Evolutionary conservation across 2,888 invertebrate genomes (phyloP), one percentile per base, ranked within the genome.

Genomic region (Pristionchus maxplancki): DNA sequence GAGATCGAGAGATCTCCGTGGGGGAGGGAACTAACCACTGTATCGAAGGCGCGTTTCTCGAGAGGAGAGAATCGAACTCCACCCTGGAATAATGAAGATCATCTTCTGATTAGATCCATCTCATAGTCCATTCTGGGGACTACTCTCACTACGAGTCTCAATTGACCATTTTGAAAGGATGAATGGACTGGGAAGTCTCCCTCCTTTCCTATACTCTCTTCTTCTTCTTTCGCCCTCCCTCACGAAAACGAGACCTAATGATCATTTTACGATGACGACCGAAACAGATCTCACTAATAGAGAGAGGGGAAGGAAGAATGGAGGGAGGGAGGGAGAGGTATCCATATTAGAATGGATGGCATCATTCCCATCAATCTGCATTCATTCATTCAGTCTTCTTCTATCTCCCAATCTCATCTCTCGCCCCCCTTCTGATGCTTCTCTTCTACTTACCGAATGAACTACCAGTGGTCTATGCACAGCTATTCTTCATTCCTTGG

Each of bases 51-150:
- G 28, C 91, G 87, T 40, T 85, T 85, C 40, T 85, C 85, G 11
- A 85, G 50, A 24, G 85, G 85, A 28, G 64, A 64, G 85, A 64
- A 85, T 89, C 93, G 84, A 91, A 92, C 67, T 94, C 94, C 87
- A 92, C 78, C 34, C 89, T 64, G 34, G 87, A 88, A 78, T 71
- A 44, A 40, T 78, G 48, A 50, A n/a, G n/a, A 48, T 37, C 13
- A 15, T 31, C 44, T 81, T 74, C 24, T 31, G 44, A 81, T 48
- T 48, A 81, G 44, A 50, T 28, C 28, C 78, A 78, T 78, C 28
- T 78, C 24, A 78, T 64, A 64, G 64, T 64, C 31, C 64, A 64
- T 64, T 64, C 64, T 31, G 31, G 6, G 64, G 64, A 64, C 64
- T 64, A 64, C 64, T 34, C 64, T 15, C 64, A 15, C 31, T 64